A percentile compares a stretch with the other conserved stretches of the same genome.
phyloP scores from a whole-genome alignment of 2,113 vertebrate species.

The Pipra filicauda region DNA sequence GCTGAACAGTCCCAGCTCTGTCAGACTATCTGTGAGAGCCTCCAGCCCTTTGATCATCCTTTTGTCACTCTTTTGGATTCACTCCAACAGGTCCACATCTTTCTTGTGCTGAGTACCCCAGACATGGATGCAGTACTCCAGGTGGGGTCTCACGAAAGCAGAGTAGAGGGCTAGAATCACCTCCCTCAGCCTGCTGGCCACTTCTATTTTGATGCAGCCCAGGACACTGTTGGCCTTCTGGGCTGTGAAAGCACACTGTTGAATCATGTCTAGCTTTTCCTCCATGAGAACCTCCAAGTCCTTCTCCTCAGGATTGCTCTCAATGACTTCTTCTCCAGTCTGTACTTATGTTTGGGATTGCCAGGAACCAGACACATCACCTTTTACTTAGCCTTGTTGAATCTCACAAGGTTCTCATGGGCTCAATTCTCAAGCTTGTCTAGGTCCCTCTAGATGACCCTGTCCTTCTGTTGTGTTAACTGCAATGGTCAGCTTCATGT shows the following conservation, averaged over 20 bases:
- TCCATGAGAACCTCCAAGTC: neutral
- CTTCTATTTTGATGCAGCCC: neutral
- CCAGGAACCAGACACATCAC: neutral
- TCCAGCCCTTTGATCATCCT: neutral
- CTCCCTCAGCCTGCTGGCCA: neutral
- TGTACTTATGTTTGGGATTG: neutral
- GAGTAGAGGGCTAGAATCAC: neutral
- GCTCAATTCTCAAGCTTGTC: neutral
- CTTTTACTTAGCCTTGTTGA: neutral
- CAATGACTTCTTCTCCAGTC: neutral
- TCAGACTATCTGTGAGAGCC: neutral
- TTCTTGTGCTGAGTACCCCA: accelerated
- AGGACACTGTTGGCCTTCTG: neutral
- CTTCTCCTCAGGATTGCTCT: neutral
- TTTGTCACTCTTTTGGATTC: neutral
- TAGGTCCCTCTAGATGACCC: neutral
- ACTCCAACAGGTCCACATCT: neutral
- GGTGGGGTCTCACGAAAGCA: neutral
- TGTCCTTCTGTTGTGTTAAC: neutral
- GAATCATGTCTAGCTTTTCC: neutral
- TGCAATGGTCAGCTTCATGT: neutral
- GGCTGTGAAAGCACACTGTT: neutral
- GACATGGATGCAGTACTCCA: neutral
- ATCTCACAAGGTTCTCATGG: neutral
- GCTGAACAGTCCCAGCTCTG: neutral